These are phyloP conservation scores for Bombylius major DNA, from an alignment of 2,888 invertebrate genomes.

Conservation along the genomic window DNA sequence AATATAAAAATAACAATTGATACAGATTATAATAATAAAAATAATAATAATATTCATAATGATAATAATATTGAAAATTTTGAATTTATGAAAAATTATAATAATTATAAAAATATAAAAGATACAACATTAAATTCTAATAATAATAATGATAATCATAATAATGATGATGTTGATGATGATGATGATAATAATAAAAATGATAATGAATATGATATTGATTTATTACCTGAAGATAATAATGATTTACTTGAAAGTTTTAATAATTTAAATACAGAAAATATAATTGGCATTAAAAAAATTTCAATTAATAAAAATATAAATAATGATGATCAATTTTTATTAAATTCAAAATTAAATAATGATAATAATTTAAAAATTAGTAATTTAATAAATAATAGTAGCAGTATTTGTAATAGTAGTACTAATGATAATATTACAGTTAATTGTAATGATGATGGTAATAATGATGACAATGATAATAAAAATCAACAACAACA, in stretches of 20 bases:
- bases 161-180: constrained; percentile 3
- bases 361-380: no score
- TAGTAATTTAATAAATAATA: background rate
- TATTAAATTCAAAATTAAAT: no score
- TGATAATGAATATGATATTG: background rate
- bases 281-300: background rate
- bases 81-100: no score
- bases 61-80: background rate
- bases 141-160: constrained; percentile 13
- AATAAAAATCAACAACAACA: constrained; percentile 14
- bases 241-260: constrained; percentile 27
- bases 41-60: constrained; percentile 4
- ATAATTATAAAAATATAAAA: no score
- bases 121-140: background rate
- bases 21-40: background rate
- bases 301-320: background rate
- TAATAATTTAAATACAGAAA: constrained; percentile 16
- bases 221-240: constrained; percentile 19
- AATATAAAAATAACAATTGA: constrained; percentile 5
- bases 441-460: no score
- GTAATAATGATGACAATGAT: background rate
- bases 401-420: background rate
- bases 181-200: background rate
- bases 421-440: background rate
- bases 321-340: no score